Evolutionary conservation across 1,140 invertebrate species (phyloP), one percentile per base, ranked within the genome.

Genomic region (Drosophila leontia): DNA sequence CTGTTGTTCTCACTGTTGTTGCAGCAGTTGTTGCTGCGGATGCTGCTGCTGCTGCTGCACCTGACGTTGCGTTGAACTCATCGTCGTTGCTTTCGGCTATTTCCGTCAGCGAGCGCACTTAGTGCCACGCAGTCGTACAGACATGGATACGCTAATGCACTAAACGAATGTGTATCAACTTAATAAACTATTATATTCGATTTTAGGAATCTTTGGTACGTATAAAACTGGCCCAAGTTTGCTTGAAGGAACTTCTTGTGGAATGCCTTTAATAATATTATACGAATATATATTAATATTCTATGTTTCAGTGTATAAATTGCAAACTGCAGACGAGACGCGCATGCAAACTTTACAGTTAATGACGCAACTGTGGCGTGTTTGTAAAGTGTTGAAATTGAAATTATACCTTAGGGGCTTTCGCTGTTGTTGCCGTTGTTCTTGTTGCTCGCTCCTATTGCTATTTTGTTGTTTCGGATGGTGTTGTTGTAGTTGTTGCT

Each of bases 321-420:
- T 41, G 57, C 19, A 69, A 55, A 44, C 37, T 75, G 67, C 70
- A 79, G 83, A 86, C 84, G 84, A 68, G 77, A 63, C 72, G 68
- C 67, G 85, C 77, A 85, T 90, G 85, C 85, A 90, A 90, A 90
- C 85, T 90, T 85, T 79, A 51, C 78, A 85, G 85, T 90, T 90
- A 90, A 90, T 90, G 85, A 85, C 85, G 85, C 85, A 90, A 90
- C 85, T 90, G 85, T 90, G 85, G 85, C 81, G 78, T 90, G 85
- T 90, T 90, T 90, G 85, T 69, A 90, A 90, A 90, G 84, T 88
- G 85, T 84, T 88, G 85, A 88, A 88, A 88, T 90, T 88, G 84
- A 90, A 88, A 88, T 88, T 88, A 88, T 88, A 85, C 85, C 84
- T 81, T 88, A 47, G 81, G 77, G 74, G 62, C 78, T 75, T 72